Base-by-base conservation (phyloP, 2,888 invertebrate species). In the Lepidochrysops patricia region DNA sequence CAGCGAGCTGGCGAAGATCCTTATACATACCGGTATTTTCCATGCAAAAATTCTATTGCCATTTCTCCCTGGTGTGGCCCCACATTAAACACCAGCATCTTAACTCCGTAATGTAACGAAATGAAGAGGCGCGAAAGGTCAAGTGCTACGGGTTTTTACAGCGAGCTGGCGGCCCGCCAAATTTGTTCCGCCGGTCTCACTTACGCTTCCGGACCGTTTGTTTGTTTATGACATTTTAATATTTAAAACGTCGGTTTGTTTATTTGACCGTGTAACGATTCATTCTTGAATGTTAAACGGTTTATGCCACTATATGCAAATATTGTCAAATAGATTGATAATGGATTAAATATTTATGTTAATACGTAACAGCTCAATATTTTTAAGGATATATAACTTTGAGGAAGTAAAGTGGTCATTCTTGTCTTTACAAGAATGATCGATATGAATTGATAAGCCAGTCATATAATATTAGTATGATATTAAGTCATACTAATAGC, bases 191-290 rank as follows among this genome's bases (percentile, higher is more conserved):
- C 43, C 43, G 43, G 43, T 19, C 15, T 37, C 37, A 37, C 37
- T 37, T 37, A 15, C 37, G 37, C 15, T 43, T 43, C 43, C 43
- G 43, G 43, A 43, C 43, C 12, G 12, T 43, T 43, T 43, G 43
- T 43, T 43, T 43, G 26, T 56, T 56, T 56, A 34, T 34, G 32
- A 32, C 56, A 32, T 32, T 32, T 12, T 32, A 19, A 32, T 56
- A 23, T 56, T 56, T 34, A 19, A 19, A 32, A 23, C 12, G 13
- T 32, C 9, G 32, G 56, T 56, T 32, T 56, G 56, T 56, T 29
- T 32, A 32, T 56, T 56, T 56, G 56, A 19, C 43, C 19, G 19
- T 23, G 19, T 43, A 19, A 43, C 43, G 43, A 19, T 43, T 29
- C 29, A 29, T 6, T 7, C 29, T 29, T 29, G 9, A 29, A 29